Conservation (phyloP, 2,888 invertebrate species). For the Phrixothrix hirtus region DNA sequence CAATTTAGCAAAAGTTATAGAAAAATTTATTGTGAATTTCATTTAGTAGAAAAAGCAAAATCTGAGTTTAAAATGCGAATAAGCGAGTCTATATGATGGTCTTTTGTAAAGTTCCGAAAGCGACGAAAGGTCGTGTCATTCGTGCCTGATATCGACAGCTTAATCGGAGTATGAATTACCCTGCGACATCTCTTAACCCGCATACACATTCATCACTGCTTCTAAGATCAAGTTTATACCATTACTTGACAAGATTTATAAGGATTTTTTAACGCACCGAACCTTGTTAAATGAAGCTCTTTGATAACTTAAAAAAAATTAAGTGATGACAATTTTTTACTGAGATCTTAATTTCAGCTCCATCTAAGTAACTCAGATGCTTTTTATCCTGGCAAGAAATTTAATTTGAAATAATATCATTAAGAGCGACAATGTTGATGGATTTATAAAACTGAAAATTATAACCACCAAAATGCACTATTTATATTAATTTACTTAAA, state of each 20-base stretch:
- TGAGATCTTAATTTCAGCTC: no score
- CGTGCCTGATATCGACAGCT: constrained; percentile 41
- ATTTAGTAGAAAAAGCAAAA: background rate
- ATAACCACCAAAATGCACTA: no score
- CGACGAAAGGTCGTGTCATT: constrained; percentile 28
- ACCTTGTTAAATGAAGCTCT: constrained; percentile 5
- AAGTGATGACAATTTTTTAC: no score
- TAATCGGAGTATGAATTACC: constrained; percentile 43
- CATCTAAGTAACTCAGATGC: no score
- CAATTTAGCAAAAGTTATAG: background rate
- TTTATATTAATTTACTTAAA: no score
- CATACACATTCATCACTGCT: constrained; percentile 39
- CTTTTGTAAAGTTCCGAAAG: constrained; percentile 25
- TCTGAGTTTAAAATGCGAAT: background rate
- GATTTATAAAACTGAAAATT: no score
- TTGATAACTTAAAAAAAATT: no score
- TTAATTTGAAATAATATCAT: no score
- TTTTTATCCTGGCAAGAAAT: no score
- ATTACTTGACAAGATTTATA: constrained; percentile 24
- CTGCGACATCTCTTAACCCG: constrained; percentile 41
- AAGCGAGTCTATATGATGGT: background rate
- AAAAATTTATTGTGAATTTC: background rate
- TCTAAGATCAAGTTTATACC: constrained; percentile 21
- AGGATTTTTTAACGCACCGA: constrained; percentile 11
- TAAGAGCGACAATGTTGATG: no score